Conservation (phyloP, 2,797 vertebrate species). For the Falco naumanni region DNA sequence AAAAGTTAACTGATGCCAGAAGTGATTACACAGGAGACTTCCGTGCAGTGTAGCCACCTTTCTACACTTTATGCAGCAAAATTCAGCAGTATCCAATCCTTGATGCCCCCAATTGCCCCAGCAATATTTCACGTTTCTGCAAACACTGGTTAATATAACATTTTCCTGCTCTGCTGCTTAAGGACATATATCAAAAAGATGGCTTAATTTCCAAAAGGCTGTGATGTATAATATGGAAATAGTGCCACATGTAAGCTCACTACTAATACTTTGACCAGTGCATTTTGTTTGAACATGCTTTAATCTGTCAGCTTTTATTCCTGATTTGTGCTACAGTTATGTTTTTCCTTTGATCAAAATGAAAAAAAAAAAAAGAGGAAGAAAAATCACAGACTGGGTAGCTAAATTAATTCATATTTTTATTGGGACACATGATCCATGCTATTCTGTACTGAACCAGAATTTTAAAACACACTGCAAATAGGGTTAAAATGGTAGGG, state of each 20-base stretch:
- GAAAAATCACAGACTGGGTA: neutral
- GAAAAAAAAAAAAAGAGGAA: neutral
- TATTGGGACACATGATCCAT: neutral
- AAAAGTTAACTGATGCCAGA: slow-evolving; percentile 42
- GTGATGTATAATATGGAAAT: neutral
- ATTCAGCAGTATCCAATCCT: neutral
- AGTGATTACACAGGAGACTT: slow-evolving; percentile 22
- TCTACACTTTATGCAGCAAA: neutral
- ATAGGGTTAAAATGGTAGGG: neutral
- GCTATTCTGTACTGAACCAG: neutral
- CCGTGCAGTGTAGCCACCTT: rapidly evolving
- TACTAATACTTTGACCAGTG: neutral
- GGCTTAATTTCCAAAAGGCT: slow-evolving; percentile 24
- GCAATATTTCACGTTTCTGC: neutral
- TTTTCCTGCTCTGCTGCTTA: slow-evolving; percentile 14
- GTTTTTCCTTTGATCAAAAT: slow-evolving; percentile 13
- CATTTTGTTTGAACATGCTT: neutral
- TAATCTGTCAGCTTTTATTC: slow-evolving; percentile 7
- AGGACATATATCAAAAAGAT: slow-evolving; percentile 10
- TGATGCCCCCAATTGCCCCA: neutral
- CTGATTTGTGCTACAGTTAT: neutral
- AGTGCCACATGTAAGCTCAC: neutral
- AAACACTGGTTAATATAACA: neutral
- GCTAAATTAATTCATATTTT: neutral
- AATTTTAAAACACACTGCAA: neutral